Evolutionary conservation across 1,140 invertebrate genomes (phyloP).

Genomic region (Lucilia sericata): DNA sequence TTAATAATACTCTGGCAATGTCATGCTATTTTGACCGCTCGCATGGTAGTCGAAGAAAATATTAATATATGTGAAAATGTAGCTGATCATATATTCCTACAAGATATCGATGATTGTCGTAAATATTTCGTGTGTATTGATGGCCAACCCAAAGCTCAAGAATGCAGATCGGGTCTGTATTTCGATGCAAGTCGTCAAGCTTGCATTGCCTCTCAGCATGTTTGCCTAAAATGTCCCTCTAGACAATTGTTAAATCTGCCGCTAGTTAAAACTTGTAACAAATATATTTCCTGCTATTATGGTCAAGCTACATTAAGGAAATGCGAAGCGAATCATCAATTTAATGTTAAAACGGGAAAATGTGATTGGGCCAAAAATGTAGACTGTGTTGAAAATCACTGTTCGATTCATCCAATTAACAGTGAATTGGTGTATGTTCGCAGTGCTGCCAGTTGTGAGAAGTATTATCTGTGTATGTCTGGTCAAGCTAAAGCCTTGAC

Average conservation of each 20-base stretch:
- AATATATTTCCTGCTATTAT: constrained; percentile 45
- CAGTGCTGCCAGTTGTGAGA: constrained; percentile 26
- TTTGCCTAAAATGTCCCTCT: constrained; percentile 20
- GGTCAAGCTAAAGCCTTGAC: neutral
- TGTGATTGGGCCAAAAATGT: constrained; percentile 45
- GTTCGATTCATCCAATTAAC: constrained; percentile 9
- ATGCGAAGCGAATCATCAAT: constrained; percentile 43
- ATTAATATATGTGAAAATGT: constrained; percentile 47
- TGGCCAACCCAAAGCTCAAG: neutral
- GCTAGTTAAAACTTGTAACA: constrained; percentile 43
- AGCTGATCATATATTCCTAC: constrained; percentile 42
- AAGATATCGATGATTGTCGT: constrained; percentile 40
- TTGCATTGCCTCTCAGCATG: neutral
- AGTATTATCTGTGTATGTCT: constrained; percentile 45
- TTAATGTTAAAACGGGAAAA: constrained; percentile 6
- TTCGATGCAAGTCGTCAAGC: constrained; percentile 37
- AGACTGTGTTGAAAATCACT: constrained; percentile 46
- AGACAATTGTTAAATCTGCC: neutral
- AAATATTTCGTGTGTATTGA: constrained; percentile 42
- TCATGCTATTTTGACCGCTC: neutral
- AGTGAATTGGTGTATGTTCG: constrained; percentile 30
- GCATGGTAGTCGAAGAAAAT: neutral
- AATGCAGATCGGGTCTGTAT: constrained; percentile 25
- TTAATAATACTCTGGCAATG: neutral
- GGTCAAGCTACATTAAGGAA: constrained; percentile 4